These are phyloP conservation scores for Nesometra sesokonis DNA, from an alignment of 35 echinoderm and acorn worm genomes.

Conservation along the genomic window DNA sequence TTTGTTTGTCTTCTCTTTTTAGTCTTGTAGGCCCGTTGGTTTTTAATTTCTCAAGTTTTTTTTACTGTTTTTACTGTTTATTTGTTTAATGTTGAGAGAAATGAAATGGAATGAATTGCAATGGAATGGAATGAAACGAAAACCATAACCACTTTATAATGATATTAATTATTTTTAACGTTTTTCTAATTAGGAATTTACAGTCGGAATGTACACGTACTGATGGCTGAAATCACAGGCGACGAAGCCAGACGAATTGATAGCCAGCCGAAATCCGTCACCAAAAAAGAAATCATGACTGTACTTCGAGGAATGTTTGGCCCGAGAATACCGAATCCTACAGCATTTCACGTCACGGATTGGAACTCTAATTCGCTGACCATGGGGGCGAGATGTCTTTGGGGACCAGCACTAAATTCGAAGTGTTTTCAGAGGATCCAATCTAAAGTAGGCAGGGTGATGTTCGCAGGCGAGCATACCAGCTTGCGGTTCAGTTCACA, in stretches of 20 bases:
- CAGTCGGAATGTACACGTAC: background rate
- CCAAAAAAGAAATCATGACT: background rate
- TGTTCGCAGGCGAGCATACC: background rate
- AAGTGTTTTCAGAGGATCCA: background rate
- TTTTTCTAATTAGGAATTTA: background rate
- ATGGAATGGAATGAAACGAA: too few species aligned
- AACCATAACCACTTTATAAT: background rate
- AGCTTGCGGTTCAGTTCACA: background rate
- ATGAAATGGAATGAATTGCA: too few species aligned
- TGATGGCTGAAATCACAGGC: slow-evolving; percentile 11
- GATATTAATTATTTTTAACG: background rate
- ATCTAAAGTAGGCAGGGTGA: background rate
- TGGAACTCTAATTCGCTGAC: background rate
- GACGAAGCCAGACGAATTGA: slow-evolving; percentile 5
- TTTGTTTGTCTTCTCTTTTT: too few species aligned
- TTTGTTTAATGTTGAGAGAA: too few species aligned
- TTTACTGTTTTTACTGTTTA: too few species aligned
- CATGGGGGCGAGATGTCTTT: background rate
- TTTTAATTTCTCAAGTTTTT: too few species aligned
- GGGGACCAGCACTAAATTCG: background rate
- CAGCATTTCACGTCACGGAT: background rate
- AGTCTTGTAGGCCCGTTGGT: too few species aligned
- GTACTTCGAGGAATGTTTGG: background rate
- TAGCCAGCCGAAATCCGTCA: background rate
- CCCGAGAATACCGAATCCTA: background rate